phyloP scores from a whole-genome alignment of 2,797 vertebrate species.

The Platalea minor region DNA sequence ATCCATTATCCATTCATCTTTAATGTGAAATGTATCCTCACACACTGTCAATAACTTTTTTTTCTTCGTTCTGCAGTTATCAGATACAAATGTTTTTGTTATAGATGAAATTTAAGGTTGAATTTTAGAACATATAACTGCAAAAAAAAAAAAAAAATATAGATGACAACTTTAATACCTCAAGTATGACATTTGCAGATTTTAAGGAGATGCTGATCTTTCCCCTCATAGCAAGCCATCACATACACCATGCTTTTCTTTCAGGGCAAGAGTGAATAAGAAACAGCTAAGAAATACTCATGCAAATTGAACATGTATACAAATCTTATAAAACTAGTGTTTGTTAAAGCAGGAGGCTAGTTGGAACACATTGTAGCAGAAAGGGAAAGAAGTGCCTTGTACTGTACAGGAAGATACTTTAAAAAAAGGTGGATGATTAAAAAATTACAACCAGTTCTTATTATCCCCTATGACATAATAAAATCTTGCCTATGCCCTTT shows the following conservation, averaged over 20 bases:
- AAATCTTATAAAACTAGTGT: not conserved
- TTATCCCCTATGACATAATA: not conserved
- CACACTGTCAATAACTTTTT: not conserved
- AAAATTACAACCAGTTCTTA: not conserved
- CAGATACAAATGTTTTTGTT: not conserved
- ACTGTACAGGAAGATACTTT: not conserved
- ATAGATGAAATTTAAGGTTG: not conserved
- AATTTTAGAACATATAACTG: not conserved
- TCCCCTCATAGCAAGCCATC: not conserved
- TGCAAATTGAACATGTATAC: not conserved
- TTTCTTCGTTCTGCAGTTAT: not conserved
- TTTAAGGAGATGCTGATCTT: not conserved
- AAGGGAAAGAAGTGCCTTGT: not conserved
- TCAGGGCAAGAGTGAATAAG: not conserved
- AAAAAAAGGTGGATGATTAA: not conserved
- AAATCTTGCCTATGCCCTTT: not conserved
- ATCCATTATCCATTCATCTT: not conserved
- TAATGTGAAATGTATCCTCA: not conserved
- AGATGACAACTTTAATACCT: not conserved
- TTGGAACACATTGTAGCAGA: not conserved
- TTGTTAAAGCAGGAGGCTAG: not conserved
- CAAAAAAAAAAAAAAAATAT: not conserved
- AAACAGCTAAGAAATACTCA: not conserved
- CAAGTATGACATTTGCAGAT: not conserved
- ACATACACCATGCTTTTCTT: not conserved